Base-by-base conservation (phyloP, 1,140 invertebrate genomes). In the Drosophila pallidifrons region DNA sequence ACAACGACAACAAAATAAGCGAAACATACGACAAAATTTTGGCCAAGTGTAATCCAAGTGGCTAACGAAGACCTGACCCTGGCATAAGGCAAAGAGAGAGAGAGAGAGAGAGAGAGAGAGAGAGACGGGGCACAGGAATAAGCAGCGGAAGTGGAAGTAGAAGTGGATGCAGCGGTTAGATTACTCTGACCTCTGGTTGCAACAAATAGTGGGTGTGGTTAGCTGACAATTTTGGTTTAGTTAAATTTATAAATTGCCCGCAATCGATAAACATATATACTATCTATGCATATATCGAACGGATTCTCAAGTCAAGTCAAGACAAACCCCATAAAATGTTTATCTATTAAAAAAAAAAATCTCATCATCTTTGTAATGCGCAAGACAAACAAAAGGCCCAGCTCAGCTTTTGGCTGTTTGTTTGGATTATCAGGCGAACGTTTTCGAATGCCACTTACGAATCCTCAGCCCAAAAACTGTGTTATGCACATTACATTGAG, bases 41-140 rank as follows among this genome's bases (percentile, higher is more conserved):
- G 80, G 70, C 70, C 67, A 79, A 82, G 68, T 82, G 64, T 81
- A 81, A 81, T 81, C 79, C 80, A 82, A 81, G 79, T 82, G 75
- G 79, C 77, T 64, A 74, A 64, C 74, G 63, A 25, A 72, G 15
- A 16, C 47, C 70, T 67, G 54, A 43, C 64, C 54, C 63, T 52
- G 51, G 61, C 16, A 32, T 10, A 28, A 20, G 61, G 7, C 16
- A 41, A 11, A 3, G 28, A 13, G n/a, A 16, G 30, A 15, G 6
- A 13, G 30, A 54, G 4, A n/a, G 11, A 0, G 43, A 4, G 13
- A 1, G 1, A 3, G 11, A 0, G 43, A 4, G 11, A 0, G 43
- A 4, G 13, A 1, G 1, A 3, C 7, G 8, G 20, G 5, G 7
- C 5, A 46, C 5, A 10, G 11, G 3, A 4, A 43, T 2, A 4